phyloP scores from a whole-genome alignment of 2,113 vertebrate species.

The Ceyx melanurus region DNA sequence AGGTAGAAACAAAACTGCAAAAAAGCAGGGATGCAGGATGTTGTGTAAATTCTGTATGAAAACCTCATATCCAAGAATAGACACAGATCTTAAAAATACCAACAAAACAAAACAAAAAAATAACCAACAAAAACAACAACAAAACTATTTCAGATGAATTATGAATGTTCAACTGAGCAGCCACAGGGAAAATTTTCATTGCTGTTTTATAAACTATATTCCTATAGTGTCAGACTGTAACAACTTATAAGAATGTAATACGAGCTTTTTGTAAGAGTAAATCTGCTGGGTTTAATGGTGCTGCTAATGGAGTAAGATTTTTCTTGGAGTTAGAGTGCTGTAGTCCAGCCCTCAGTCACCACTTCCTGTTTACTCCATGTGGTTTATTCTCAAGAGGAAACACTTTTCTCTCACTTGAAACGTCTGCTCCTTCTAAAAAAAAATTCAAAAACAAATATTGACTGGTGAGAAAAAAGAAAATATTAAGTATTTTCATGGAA shows the following conservation, averaged over 20 bases:
- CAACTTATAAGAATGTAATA: neutral
- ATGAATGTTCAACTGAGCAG: constrained; percentile 38
- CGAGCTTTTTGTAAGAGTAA: neutral
- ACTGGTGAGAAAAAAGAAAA: too few species aligned
- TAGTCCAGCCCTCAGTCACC: neutral
- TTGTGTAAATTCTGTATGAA: neutral
- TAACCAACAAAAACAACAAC: too few species aligned
- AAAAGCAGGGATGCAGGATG: neutral
- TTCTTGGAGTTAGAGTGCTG: neutral
- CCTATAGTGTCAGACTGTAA: neutral
- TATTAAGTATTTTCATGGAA: neutral
- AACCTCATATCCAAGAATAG: constrained; percentile 28
- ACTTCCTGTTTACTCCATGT: constrained; percentile 45
- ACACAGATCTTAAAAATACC: neutral
- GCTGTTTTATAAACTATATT: neutral
- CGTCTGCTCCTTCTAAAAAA: neutral
- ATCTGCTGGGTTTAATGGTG: neutral
- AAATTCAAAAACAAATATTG: too few species aligned
- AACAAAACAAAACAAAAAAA: too few species aligned
- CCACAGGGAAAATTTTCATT: neutral
- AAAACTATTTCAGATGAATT: constrained; percentile 19
- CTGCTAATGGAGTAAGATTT: constrained; percentile 14
- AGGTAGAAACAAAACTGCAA: neutral
- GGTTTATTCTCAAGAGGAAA: constrained; percentile 1
- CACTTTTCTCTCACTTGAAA: neutral